Evolutionary conservation across 2,113 vertebrate genomes (phyloP), one percentile per base, ranked within the genome.

Genomic region (Pipa parva): DNA sequence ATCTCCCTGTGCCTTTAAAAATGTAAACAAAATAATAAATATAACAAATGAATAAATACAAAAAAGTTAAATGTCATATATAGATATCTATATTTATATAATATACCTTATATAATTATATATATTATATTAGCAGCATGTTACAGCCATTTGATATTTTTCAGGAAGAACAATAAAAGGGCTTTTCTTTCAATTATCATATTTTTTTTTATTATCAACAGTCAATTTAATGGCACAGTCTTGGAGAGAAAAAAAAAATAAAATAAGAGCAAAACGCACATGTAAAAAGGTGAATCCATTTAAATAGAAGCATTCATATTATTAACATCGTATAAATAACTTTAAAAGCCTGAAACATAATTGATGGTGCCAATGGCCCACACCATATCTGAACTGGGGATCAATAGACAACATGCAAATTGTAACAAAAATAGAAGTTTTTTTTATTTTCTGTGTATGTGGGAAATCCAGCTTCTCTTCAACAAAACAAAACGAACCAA

Each of bases 191-290:
- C 60, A 75, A 85, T 89, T 85, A 89, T 91, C 81, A 80, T 79
- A 95, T 90, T 90, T 95, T 98, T 97, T 99, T 95, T 95, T 98
- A 97, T 99, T 95, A 99, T 94, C 91, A 99, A 97, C 97, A 95
- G 92, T 90, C 91, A 96, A 90, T 84, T 95, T 90, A 97, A 95
- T 95, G 94, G 91, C 96, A 98, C 96, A 98, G 93, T 90, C 79
- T 93, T 97, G 92, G 93, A 95, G 36, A 36, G 21, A 22, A 67
- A 97, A 97, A 98, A 42, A 42, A 4, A 12, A 2, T 39, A 39
- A 42, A 42, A 42, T 42, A 11, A 42, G n/a, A 42, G 17, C 94
- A 97, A 97, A 97, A 94, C 95, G 92, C 92, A 97, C 97, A 97
- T 93, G 94, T 99, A 97, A 95, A 97, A 98, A 98, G 97, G 92